Conservation (phyloP, 2,888 invertebrate genomes). For the Ormyrus pomaceus region DNA sequence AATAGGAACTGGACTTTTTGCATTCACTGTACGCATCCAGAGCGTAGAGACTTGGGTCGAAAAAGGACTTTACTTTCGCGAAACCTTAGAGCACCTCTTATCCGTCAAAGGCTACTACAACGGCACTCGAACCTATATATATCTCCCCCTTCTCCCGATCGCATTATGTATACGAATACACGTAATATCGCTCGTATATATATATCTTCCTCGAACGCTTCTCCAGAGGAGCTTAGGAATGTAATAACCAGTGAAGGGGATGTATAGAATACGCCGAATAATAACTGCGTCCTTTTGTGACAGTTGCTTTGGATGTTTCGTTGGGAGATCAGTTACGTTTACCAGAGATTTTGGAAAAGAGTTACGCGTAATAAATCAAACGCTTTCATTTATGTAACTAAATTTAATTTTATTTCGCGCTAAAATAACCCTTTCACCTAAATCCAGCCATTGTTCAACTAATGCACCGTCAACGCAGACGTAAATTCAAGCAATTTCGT, state of each 20-base stretch:
- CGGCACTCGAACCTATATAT: conserved; percentile 1
- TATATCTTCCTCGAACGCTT: conserved; percentile 14
- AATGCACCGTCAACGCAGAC: too few species aligned
- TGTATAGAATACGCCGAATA: conserved; percentile 7
- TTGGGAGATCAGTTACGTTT: background rate
- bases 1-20: too few species aligned
- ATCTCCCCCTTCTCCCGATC: conserved; percentile 7
- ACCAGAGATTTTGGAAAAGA: background rate
- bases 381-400: too few species aligned
- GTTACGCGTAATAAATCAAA: too few species aligned
- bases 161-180: conserved; percentile 20
- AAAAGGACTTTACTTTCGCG: conserved; percentile 26
- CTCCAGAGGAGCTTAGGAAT: conserved; percentile 38
- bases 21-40: too few species aligned
- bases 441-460: too few species aligned
- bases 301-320: background rate
- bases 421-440: too few species aligned
- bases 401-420: too few species aligned
- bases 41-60: background rate
- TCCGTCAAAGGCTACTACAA: conserved; percentile 44
- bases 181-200: conserved; percentile 18
- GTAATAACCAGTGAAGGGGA: conserved; percentile 41
- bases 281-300: conserved; percentile 9
- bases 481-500: too few species aligned
- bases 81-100: conserved; percentile 38